Evolutionary conservation across 2,888 invertebrate genomes (phyloP).

Genomic region (Charanyca ferruginea): DNA sequence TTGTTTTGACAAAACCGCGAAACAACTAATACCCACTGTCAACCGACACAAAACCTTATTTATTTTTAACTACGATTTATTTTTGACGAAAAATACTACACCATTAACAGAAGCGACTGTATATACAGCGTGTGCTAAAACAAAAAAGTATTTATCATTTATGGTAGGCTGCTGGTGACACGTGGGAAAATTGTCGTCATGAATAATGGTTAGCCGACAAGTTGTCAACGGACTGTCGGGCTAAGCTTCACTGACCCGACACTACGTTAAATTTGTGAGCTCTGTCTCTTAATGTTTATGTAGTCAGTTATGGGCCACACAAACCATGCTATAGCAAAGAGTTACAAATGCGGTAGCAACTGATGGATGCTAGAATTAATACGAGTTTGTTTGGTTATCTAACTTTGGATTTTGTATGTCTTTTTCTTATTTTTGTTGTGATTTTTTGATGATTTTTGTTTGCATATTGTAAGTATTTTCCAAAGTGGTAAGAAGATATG

Average conservation of each 20-base stretch:
- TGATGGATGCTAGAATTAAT: constrained; percentile 5
- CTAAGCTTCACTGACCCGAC: constrained; percentile 64
- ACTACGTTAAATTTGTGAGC: constrained; percentile 52
- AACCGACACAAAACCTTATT: background rate
- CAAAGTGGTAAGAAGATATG: too few species aligned
- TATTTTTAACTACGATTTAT: constrained; percentile 31
- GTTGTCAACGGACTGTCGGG: constrained; percentile 72
- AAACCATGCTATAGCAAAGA: constrained; percentile 15
- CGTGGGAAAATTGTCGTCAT: constrained; percentile 85
- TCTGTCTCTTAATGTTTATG: constrained; percentile 44
- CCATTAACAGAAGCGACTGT: constrained; percentile 33
- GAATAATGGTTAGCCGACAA: constrained; percentile 83
- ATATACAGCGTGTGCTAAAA: constrained; percentile 55
- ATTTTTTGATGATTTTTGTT: background rate
- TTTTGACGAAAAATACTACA: constrained; percentile 21
- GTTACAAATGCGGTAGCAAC: constrained; percentile 9
- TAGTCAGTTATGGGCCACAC: constrained; percentile 10
- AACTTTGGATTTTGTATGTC: too few species aligned
- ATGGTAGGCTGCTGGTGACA: constrained; percentile 80
- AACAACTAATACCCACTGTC: constrained; percentile 4
- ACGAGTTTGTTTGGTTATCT: constrained; percentile 6
- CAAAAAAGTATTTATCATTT: constrained; percentile 72
- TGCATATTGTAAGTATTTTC: too few species aligned
- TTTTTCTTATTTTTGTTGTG: background rate
- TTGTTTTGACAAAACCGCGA: too few species aligned